A percentile compares a stretch with the other conserved stretches of the same genome.
Conservation (phyloP, 2,797 vertebrate genomes). For the Sciurus carolinensis region DNA sequence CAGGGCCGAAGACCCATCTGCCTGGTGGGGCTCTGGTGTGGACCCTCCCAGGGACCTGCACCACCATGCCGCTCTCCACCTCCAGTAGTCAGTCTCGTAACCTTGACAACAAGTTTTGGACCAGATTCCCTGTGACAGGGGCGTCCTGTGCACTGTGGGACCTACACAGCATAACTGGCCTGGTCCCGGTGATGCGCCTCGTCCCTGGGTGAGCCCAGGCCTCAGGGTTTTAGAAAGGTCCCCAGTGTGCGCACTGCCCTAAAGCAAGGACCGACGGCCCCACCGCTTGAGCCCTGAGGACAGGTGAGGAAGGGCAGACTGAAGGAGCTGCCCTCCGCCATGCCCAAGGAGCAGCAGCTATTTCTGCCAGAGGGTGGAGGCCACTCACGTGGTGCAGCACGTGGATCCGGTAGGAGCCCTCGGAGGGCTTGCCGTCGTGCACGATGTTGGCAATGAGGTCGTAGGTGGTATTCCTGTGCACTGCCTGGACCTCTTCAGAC, state of each 20-base stretch:
- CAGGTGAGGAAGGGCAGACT: neutral
- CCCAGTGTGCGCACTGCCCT: neutral
- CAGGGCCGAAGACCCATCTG: neutral
- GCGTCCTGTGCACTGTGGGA: neutral
- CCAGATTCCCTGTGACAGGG: neutral
- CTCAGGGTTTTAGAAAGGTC: constrained; percentile 6
- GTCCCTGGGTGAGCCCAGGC: neutral
- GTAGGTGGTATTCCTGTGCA: constrained; percentile 95
- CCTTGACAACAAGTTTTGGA: neutral
- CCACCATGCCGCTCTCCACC: neutral
- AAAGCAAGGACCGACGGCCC: neutral
- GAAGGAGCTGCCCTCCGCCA: neutral
- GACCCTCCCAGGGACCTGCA: neutral
- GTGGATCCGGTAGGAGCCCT: constrained; percentile 97
- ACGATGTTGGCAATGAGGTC: constrained; percentile 98
- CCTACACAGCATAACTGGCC: neutral
- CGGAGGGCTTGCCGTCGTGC: constrained; percentile 97
- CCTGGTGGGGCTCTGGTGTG: neutral
- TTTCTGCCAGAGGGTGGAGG: neutral
- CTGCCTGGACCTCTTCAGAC: constrained; percentile 95
- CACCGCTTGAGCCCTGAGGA: neutral
- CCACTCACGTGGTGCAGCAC: constrained; percentile 96
- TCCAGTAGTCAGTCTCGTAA: neutral
- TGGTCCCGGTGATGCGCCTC: neutral
- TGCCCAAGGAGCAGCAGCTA: neutral